Conservation (phyloP, 1,140 invertebrate species). For the Laupala kohalensis region DNA sequence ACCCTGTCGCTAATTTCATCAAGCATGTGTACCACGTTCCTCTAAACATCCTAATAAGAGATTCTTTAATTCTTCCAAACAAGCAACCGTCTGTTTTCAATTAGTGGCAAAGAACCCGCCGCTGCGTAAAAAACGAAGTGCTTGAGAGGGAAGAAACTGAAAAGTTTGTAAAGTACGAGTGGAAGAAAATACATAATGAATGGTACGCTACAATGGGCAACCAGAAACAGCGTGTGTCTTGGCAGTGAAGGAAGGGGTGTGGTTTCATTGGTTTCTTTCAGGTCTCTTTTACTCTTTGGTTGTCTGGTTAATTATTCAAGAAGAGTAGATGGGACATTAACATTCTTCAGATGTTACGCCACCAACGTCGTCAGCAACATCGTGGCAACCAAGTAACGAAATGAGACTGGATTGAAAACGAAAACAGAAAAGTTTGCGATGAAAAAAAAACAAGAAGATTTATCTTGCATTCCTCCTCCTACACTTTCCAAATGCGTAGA, state of each 20-base stretch:
- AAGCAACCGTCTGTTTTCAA: neutral
- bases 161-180: neutral
- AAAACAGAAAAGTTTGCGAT: neutral
- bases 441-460: neutral
- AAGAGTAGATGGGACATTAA: neutral
- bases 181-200: neutral
- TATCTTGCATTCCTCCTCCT: neutral
- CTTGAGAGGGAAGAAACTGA: neutral
- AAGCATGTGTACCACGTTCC: neutral
- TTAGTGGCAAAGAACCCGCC: neutral
- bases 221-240: neutral
- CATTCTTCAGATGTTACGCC: neutral
- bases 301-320: neutral
- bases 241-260: neutral
- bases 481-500: neutral
- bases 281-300: neutral
- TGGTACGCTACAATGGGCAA: neutral
- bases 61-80: neutral
- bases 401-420: neutral
- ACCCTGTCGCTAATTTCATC: neutral
- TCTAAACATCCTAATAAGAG: neutral
- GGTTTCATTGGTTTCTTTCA: neutral
- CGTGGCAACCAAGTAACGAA: neutral
- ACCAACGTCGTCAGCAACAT: no score
- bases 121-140: neutral